Conservation (phyloP, 2,888 invertebrate genomes). For the Mantis religiosa region DNA sequence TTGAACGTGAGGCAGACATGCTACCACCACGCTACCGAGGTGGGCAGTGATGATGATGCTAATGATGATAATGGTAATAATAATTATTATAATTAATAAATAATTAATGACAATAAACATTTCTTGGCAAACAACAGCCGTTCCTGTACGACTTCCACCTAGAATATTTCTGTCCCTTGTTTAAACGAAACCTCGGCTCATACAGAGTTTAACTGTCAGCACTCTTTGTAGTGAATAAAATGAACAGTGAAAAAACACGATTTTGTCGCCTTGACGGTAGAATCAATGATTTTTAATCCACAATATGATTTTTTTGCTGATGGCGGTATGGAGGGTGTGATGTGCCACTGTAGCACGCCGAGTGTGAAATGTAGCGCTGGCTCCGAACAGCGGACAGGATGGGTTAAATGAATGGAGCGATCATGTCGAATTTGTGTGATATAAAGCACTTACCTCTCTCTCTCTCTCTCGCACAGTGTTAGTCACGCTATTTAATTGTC, state of each 20-base stretch:
- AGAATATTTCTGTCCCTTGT: too few species aligned
- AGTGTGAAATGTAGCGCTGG: constrained; percentile 13
- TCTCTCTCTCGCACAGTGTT: neutral
- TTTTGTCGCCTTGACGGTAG: neutral
- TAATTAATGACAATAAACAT: too few species aligned
- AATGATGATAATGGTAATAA: too few species aligned
- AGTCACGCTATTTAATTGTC: neutral
- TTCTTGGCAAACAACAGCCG: too few species aligned
- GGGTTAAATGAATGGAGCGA: constrained; percentile 19
- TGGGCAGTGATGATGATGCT: too few species aligned
- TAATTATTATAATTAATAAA: too few species aligned
- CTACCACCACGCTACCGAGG: too few species aligned
- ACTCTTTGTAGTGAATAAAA: neutral
- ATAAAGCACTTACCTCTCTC: constrained; percentile 8
- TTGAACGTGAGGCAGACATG: too few species aligned
- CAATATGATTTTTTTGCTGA: neutral
- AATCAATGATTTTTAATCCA: neutral
- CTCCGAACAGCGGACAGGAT: constrained; percentile 6
- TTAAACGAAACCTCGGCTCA: too few species aligned
- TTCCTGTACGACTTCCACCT: too few species aligned
- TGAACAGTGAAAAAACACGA: neutral
- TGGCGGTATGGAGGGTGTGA: too few species aligned
- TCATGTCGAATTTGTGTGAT: constrained; percentile 18
- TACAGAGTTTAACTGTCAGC: neutral
- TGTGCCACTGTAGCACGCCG: neutral